These are phyloP conservation scores for Bombus picipes DNA, from an alignment of 1,140 invertebrate species.

Conservation along the genomic window DNA sequence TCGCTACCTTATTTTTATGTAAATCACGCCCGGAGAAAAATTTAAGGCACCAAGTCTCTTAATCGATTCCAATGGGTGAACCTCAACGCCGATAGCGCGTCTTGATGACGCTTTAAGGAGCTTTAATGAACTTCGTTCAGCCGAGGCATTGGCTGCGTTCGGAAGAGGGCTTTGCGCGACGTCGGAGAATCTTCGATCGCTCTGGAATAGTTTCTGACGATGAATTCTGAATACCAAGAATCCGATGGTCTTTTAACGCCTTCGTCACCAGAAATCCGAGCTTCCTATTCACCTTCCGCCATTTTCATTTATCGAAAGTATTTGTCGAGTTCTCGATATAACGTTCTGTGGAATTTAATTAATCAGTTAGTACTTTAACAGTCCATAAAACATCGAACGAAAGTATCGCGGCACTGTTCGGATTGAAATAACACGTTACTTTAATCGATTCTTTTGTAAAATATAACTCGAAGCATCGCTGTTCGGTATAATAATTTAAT, in stretches of 20 bases:
- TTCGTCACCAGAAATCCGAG: background rate
- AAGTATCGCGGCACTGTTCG: too few species aligned
- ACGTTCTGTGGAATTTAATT: background rate
- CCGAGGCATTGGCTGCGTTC: conserved; percentile 2
- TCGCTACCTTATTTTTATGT: background rate
- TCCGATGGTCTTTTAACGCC: background rate
- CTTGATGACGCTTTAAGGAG: conserved; percentile 29
- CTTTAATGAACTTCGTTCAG: conserved; percentile 33
- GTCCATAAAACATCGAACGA: too few species aligned
- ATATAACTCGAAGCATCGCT: too few species aligned
- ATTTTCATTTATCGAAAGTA: background rate
- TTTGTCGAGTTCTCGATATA: background rate
- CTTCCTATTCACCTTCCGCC: background rate
- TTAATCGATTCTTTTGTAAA: too few species aligned
- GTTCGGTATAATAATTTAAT: too few species aligned
- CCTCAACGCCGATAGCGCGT: background rate
- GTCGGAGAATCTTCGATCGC: background rate
- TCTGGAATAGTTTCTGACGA: conserved; percentile 8
- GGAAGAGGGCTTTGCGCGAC: background rate
- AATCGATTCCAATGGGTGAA: conserved; percentile 19
- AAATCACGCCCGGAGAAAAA: background rate
- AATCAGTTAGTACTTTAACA: background rate
- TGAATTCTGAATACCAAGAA: background rate
- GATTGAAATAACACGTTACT: too few species aligned
- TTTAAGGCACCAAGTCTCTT: conserved; percentile 9